Base-by-base conservation (phyloP, 2,797 vertebrate genomes). In the Thalassophryne amazonica region DNA sequence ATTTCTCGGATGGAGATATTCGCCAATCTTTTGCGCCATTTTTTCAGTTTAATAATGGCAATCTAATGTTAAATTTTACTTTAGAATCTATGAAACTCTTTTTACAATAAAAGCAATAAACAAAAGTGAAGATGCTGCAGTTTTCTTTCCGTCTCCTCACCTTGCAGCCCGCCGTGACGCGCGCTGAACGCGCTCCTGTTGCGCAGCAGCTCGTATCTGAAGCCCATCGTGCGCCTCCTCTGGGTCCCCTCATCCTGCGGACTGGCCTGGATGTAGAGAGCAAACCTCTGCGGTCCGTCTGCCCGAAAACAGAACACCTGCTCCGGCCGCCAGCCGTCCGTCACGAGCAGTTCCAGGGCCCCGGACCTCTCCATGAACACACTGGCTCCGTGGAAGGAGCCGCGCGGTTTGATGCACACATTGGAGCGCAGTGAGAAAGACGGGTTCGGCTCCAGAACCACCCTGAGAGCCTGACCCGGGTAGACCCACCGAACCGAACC, bases 141-240 rank as follows among this genome's bases (percentile, higher is more conserved):
- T n/a, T n/a, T n/a, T n/a, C n/a, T n/a, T n/a, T n/a, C n/a, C n/a
- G n/a, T n/a, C n/a, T n/a, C n/a, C 86, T 80, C 74, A 93, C 92
- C 68, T 62, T 89, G 55, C 0, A 32, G 41, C 28, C 80, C 68
- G 0, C 48, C 49, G 38, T 64, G 60, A 13, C 60, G 75, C 31
- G 60, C 14, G 40, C 58, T 55, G 0, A 74, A 42, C 18, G 69
- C 3, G 0, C 77, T 88, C 42, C 74, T 74, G 69, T 76, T 86
- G 30, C 76, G 75, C 56, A 91, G 80, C 71, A 93, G 68, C 73
- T 94, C 88, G 0, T 92, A 92, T 72, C 87, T 90, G 82, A 93
- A 93, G 38, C 89, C 83, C 69, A 91, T 78, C 0, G 37, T 65
- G 16, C 78, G 78, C 36, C 78, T 77, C 61, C 79, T 70, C 78